These are phyloP conservation scores for Sinotaia quadrata DNA, from an alignment of 2,888 invertebrate genomes.

Conservation along the genomic window DNA sequence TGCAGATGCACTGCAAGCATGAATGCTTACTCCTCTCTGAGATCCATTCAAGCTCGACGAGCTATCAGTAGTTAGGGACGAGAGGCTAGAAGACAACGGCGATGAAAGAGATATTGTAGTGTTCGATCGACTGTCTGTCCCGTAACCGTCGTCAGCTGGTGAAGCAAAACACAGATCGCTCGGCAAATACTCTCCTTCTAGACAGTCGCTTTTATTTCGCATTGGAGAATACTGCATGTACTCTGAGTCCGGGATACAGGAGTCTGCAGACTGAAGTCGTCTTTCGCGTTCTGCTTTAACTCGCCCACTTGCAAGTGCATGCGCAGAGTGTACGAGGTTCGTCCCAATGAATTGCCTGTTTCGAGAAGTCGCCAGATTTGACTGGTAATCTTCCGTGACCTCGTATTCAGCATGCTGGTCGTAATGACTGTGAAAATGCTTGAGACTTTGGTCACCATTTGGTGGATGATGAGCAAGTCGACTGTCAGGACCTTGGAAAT, in stretches of 20 bases:
- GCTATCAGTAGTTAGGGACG: conserved; percentile 45
- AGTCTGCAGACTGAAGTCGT: background rate
- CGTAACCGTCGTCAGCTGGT: conserved; percentile 57
- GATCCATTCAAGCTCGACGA: conserved; percentile 28
- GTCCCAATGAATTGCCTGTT: no score
- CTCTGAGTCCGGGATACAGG: no score
- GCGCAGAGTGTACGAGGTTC: no score
- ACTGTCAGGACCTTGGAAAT: no score
- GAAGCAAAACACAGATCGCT: background rate
- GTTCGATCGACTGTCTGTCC: conserved; percentile 58
- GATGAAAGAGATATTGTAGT: conserved; percentile 55
- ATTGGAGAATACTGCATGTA: no score
- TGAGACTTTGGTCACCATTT: background rate
- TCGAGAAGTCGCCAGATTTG: no score
- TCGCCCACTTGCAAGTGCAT: no score
- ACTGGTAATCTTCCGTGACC: no score
- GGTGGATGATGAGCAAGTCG: no score
- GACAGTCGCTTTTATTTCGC: no score
- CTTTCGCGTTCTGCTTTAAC: background rate
- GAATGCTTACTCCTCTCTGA: conserved; percentile 10
- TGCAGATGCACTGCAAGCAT: background rate
- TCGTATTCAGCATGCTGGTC: background rate
- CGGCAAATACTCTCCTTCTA: conserved; percentile 17
- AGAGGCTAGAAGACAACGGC: conserved; percentile 55
- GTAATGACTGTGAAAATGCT: background rate